These are phyloP conservation scores for Grus americana DNA, from an alignment of 2,113 vertebrate genomes.

Conservation along the genomic window DNA sequence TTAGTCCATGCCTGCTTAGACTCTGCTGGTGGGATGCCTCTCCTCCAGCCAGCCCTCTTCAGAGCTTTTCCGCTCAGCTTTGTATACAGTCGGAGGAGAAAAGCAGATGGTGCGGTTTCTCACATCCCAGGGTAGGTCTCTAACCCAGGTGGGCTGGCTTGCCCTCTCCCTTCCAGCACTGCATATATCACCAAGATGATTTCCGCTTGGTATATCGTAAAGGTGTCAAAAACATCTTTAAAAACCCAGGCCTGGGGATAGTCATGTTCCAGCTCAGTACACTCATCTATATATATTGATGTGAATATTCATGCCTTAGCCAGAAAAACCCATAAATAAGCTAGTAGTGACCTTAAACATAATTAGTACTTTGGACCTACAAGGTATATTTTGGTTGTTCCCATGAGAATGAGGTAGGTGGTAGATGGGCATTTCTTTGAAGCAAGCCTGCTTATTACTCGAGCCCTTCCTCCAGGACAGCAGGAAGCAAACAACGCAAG, in stretches of 20 bases:
- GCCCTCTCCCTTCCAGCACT: background rate
- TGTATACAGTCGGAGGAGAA: fast-evolving
- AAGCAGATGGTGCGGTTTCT: background rate
- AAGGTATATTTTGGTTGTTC: background rate
- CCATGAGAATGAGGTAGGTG: background rate
- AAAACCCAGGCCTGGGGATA: background rate
- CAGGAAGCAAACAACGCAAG: background rate
- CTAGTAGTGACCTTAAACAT: constrained; percentile 2
- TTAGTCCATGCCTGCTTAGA: background rate
- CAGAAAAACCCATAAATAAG: background rate
- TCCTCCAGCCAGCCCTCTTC: background rate
- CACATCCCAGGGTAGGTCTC: background rate
- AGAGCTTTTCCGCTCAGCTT: background rate
- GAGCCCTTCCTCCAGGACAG: background rate
- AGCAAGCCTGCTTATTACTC: background rate
- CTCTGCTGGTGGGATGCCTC: background rate
- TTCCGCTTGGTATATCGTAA: background rate
- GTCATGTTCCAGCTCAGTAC: background rate
- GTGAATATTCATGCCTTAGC: background rate
- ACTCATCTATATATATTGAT: background rate
- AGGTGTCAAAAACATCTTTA: background rate
- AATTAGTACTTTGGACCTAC: background rate
- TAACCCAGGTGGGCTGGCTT: background rate
- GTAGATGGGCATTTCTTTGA: background rate
- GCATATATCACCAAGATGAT: background rate